These are phyloP conservation scores for Anolis carolinensis DNA, from an alignment of 2,113 vertebrate genomes.

Conservation along the genomic window DNA sequence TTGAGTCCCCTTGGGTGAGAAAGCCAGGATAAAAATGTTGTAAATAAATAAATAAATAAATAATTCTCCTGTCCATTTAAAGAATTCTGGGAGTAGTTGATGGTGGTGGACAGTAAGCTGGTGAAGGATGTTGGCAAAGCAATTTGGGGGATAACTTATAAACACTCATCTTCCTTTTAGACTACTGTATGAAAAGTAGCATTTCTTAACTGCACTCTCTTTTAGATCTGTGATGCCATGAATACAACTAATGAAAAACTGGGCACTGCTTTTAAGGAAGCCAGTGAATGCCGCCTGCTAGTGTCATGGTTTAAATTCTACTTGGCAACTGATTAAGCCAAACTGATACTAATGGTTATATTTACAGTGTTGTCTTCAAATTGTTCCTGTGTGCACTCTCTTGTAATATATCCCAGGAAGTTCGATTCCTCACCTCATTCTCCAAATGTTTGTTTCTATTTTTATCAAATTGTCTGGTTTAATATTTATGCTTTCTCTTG, in stretches of 20 bases:
- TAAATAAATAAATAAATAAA: too few species aligned
- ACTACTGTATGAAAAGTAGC: neutral
- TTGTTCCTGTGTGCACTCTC: neutral
- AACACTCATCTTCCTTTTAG: neutral
- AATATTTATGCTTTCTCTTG: constrained; percentile 77
- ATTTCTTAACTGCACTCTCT: neutral
- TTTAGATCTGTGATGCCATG: neutral
- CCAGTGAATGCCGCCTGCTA: neutral
- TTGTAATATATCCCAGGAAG: neutral
- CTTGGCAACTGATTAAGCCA: neutral
- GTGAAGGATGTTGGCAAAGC: neutral
- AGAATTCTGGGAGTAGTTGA: neutral
- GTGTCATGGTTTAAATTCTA: neutral
- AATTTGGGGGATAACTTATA: neutral
- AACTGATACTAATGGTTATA: neutral
- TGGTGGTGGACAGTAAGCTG: neutral
- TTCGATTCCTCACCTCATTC: constrained; percentile 32
- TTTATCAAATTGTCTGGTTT: constrained; percentile 66
- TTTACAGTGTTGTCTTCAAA: neutral
- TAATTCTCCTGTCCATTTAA: too few species aligned
- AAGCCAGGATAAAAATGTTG: too few species aligned
- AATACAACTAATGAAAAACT: neutral
- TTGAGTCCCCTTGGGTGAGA: too few species aligned
- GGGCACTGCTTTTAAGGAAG: neutral
- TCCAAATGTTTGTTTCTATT: constrained; percentile 73